Percentiles rank a stretch among this genome's conserved stretches.
phyloP scores from a whole-genome alignment of 2,797 vertebrate species.

The Enteromius thamalakanensis region DNA sequence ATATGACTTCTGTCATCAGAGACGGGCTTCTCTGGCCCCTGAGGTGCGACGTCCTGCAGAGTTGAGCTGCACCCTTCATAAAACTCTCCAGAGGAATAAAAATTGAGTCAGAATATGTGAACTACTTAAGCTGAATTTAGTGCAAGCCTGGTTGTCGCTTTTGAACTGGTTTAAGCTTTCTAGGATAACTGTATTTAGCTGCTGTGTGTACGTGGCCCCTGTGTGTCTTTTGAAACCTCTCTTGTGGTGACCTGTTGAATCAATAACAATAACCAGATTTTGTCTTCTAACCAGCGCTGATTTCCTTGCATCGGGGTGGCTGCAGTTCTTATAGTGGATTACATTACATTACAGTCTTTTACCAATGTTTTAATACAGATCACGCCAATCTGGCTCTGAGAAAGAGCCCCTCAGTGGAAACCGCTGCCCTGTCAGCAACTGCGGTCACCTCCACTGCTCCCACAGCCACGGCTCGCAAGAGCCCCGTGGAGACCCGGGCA shows the following conservation, averaged over 20 bases:
- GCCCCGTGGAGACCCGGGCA: slow-evolving; percentile 78
- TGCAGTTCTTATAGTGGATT: neutral
- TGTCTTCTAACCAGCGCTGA: neutral
- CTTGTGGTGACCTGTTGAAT: neutral
- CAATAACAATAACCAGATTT: neutral
- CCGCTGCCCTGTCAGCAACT: slow-evolving; percentile 77
- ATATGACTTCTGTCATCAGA: too few relatives aligned
- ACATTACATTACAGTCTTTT: neutral
- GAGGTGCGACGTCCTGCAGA: too few relatives aligned
- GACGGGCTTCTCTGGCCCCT: too few relatives aligned
- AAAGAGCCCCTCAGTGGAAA: slow-evolving; percentile 84
- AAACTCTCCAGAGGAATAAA: too few relatives aligned
- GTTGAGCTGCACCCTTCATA: too few relatives aligned
- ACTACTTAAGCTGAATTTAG: too few relatives aligned
- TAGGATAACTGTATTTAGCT: neutral
- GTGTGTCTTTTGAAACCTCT: neutral
- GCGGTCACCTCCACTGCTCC: slow-evolving; percentile 73
- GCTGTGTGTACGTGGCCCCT: neutral
- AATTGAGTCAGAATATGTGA: too few relatives aligned
- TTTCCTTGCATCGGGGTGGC: slow-evolving; percentile 1
- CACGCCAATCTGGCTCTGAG: slow-evolving; percentile 82
- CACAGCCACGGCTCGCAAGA: slow-evolving; percentile 82
- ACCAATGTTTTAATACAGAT: slow-evolving; percentile 70
- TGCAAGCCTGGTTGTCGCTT: neutral
- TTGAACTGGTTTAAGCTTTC: neutral